Base-by-base conservation (phyloP, 2,888 invertebrate genomes). In the Baccha elongata region DNA sequence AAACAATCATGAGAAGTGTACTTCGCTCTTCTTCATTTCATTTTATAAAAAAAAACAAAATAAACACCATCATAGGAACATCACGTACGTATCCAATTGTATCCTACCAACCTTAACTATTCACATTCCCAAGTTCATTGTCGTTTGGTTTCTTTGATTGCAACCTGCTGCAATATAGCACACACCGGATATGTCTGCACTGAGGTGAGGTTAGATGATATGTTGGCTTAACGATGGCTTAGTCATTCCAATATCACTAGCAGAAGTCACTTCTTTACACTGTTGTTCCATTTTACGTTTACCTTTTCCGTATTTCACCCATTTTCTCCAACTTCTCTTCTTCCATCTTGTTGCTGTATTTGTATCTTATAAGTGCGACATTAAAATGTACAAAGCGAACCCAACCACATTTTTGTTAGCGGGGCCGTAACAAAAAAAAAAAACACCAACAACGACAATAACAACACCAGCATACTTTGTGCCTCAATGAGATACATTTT, bases 401-500 rank as follows among this genome's bases (percentile, higher is more conserved):
- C 17, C 65, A 58, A 48, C 71, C 58, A 53, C 65, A 55, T 55
- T 80, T 68, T 55, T 65, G 71, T 37, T 50, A 50, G 42, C 42
- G 48, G 58, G 23, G 55, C 68, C 60, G 46, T 58, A 60, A 60
- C 32, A 44, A 29, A 17, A 21, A 5, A 32, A 3, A 11, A 35
- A 3, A 1, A 4, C 6, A 29, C 29, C 21, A 37, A 21, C 32
- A 19, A 21, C 35, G 53, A 46, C 26, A 44, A 13, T 4, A 15
- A 15, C 29, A 17, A 32, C 52, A 32, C 26, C 11, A 42, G 40
- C 58, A 74, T 52, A 58, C 65, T 37, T 74, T 37, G n/a, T 74
- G 64, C 64, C 69, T 75, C 64, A 71, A 71, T 76, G 80, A 75
- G 65, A 50, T 53, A 65, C 58, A 65, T 37, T 40, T 64, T 75